Percentiles rank a stretch among this genome's conserved stretches.
Evolutionary conservation across 2,888 invertebrate species (phyloP).

Genomic region (Archips xylosteana): DNA sequence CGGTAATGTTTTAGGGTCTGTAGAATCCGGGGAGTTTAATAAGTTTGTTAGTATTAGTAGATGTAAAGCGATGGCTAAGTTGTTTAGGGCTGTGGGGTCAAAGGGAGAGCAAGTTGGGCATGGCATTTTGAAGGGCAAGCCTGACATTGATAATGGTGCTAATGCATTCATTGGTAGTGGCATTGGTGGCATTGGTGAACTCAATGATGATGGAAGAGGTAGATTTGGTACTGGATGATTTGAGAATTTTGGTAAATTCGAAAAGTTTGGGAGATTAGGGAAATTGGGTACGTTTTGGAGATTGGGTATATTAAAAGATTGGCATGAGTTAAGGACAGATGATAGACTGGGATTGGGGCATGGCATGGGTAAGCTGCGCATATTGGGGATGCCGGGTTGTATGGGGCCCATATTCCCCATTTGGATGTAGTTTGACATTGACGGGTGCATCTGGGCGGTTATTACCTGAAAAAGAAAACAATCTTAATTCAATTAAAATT

Average conservation of each 20-base stretch:
- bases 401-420: slow-evolving; percentile 24
- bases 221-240: slow-evolving; percentile 3
- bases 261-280: slow-evolving; percentile 9
- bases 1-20: slow-evolving; percentile 32
- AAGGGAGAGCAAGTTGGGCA: slow-evolving; percentile 36
- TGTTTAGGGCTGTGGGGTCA: slow-evolving; percentile 69
- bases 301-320: slow-evolving; percentile 13
- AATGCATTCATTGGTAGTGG: not conserved
- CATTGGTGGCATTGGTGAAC: slow-evolving; percentile 11
- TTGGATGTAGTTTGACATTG: slow-evolving; percentile 27
- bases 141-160: not conserved
- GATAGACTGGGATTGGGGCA: slow-evolving; percentile 16
- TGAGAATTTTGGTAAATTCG: not conserved
- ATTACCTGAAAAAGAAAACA: slow-evolving; percentile 24
- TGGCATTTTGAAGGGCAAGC: not conserved
- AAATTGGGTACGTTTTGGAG: slow-evolving; percentile 14
- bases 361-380: slow-evolving; percentile 25
- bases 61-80: slow-evolving; percentile 74
- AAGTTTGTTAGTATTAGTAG: slow-evolving; percentile 71
- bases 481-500: too few relatives aligned
- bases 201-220: not conserved
- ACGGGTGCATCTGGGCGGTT: slow-evolving; percentile 17
- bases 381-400: not conserved
- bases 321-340: slow-evolving; percentile 21
- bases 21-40: slow-evolving; percentile 56